phyloP scores from a whole-genome alignment of 2,113 vertebrate genomes.

The Panthera leo region DNA sequence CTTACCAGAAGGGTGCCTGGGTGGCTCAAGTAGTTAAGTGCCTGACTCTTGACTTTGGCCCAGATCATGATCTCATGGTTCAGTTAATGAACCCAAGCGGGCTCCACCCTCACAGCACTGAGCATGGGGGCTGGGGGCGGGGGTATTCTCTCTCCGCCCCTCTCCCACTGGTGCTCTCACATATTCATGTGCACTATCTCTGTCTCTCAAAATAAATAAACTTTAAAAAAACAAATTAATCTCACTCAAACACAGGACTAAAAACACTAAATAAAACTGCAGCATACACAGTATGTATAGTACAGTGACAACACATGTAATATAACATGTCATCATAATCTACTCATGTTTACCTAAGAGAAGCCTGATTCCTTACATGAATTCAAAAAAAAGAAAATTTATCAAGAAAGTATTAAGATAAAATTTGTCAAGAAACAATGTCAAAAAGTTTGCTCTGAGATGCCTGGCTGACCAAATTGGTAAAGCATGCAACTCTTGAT shows the following conservation, averaged over 20 bases:
- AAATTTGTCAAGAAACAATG: background rate
- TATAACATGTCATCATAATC: background rate
- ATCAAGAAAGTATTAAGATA: background rate
- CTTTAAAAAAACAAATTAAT: background rate
- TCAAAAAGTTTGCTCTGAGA: background rate
- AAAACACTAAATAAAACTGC: background rate
- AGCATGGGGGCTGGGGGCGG: no score
- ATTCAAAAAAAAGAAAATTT: background rate
- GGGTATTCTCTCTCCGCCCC: no score
- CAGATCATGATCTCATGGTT: no score
- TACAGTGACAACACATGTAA: background rate
- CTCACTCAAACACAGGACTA: background rate
- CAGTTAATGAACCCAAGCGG: no score
- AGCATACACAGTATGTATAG: background rate
- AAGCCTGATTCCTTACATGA: background rate
- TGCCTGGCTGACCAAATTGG: background rate
- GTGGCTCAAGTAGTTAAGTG: no score
- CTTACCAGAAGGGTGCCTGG: background rate
- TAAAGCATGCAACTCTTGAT: no score
- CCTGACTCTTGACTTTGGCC: no score
- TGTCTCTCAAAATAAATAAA: no score
- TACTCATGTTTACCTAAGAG: background rate
- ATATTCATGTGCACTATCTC: no score
- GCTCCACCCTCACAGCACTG: no score
- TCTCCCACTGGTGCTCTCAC: no score